Conservation (phyloP, 2,797 vertebrate genomes). For the Australoheros facetus region DNA sequence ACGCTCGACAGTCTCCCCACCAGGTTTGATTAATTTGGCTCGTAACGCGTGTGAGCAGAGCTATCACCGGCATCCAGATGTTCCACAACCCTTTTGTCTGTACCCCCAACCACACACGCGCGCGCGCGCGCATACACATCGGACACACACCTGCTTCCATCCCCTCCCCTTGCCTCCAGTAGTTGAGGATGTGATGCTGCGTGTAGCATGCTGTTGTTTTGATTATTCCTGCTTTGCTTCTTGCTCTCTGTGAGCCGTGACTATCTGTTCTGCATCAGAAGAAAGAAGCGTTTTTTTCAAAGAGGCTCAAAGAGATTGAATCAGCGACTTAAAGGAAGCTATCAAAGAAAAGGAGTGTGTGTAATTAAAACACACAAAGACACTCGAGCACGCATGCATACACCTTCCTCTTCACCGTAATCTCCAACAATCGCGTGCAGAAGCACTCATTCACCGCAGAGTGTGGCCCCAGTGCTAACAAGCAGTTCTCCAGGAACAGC, state of each 20-base stretch:
- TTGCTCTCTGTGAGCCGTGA: conserved; percentile 46
- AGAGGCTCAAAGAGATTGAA: conserved; percentile 54
- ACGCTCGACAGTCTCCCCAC: conserved; percentile 62
- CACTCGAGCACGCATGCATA: not conserved
- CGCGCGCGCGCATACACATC: not conserved
- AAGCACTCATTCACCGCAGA: conserved; percentile 23
- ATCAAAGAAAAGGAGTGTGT: conserved; percentile 40
- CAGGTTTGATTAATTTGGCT: conserved; percentile 81
- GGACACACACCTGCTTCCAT: conserved; percentile 62
- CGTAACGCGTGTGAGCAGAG: conserved; percentile 70
- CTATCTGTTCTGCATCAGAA: conserved; percentile 60
- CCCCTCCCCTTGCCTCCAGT: conserved; percentile 38
- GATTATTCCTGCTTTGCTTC: conserved; percentile 56
- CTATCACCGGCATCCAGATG: conserved; percentile 82
- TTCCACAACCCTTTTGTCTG: conserved; percentile 74
- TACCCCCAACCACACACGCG: not conserved
- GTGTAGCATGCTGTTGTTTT: conserved; percentile 54
- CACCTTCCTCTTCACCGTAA: conserved; percentile 29
- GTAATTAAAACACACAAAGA: conserved; percentile 35
- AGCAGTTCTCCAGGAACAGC: conserved; percentile 37
- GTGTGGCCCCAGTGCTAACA: conserved; percentile 32
- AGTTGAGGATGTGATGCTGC: conserved; percentile 56
- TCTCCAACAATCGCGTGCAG: conserved; percentile 22
- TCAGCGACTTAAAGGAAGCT: conserved; percentile 48
- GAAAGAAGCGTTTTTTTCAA: conserved; percentile 45